Conservation (phyloP, 2,888 invertebrate species). For the Thelaira solivaga region DNA sequence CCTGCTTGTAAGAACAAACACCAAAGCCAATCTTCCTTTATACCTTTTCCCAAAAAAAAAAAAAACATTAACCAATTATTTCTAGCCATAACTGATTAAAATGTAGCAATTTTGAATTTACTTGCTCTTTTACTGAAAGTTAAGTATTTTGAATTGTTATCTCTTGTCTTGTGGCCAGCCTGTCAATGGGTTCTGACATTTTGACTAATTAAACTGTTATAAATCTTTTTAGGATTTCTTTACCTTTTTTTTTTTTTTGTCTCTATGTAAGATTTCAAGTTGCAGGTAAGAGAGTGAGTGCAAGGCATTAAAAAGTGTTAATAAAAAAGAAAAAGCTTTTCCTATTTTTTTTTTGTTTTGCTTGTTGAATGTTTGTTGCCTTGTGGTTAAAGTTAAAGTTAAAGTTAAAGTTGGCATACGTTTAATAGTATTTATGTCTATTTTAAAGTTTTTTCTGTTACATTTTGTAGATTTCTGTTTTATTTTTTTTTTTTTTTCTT, state of each 20-base stretch:
- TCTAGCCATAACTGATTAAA: neutral
- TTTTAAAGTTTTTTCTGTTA: slow-evolving; percentile 50
- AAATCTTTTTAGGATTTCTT: slow-evolving; percentile 47
- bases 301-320: slow-evolving; percentile 33
- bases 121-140: neutral
- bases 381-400: slow-evolving; percentile 27
- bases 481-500: neutral
- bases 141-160: slow-evolving; percentile 48
- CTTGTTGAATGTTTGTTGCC: neutral
- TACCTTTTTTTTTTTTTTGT: neutral
- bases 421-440: slow-evolving; percentile 63
- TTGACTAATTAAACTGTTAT: slow-evolving; percentile 63
- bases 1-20: too few relatives aligned
- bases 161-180: slow-evolving; percentile 44
- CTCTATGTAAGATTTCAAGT: too few relatives aligned
- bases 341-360: neutral
- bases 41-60: too few relatives aligned
- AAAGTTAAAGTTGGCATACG: slow-evolving; percentile 54
- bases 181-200: slow-evolving; percentile 61
- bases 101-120: neutral
- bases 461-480: neutral
- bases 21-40: too few relatives aligned
- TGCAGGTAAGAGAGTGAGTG: neutral
- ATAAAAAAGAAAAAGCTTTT: slow-evolving; percentile 21
- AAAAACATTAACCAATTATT: neutral